phyloP scores from a whole-genome alignment of 2,113 vertebrate species.

The Desmodus rotundus region DNA sequence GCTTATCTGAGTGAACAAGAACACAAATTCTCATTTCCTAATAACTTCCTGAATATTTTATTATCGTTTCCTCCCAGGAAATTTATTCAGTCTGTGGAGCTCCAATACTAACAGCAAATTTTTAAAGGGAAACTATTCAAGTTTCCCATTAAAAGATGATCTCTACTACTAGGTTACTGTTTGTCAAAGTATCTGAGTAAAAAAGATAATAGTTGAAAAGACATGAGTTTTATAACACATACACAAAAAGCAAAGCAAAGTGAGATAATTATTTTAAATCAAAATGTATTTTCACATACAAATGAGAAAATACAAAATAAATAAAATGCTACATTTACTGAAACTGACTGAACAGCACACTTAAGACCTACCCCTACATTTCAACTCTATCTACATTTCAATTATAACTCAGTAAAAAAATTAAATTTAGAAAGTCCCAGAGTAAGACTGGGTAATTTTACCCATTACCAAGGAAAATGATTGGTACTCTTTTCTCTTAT shows the following conservation, averaged over 20 bases:
- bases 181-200: slow-evolving; percentile 17
- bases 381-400: background rate
- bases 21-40: slow-evolving; percentile 77
- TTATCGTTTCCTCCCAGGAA: slow-evolving; percentile 86
- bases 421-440: background rate
- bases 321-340: background rate
- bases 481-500: background rate
- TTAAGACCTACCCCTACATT: background rate
- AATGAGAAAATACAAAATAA: slow-evolving; percentile 16
- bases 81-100: slow-evolving; percentile 72
- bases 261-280: background rate
- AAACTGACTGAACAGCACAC: background rate
- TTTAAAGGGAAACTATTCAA: slow-evolving; percentile 67
- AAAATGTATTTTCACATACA: slow-evolving; percentile 23
- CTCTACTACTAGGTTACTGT: slow-evolving; percentile 45
- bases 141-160: slow-evolving; percentile 51
- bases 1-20: slow-evolving; percentile 61
- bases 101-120: slow-evolving; percentile 81
- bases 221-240: background rate
- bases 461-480: slow-evolving; percentile 9
- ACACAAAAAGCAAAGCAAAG: background rate
- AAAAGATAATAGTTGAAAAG: slow-evolving; percentile 26
- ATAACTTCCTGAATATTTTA: slow-evolving; percentile 84
- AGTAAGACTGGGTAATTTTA: background rate
- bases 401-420: slow-evolving; percentile 7